These are phyloP conservation scores for Pangasius macronema DNA, from an alignment of 2,797 vertebrate species.

Conservation along the genomic window DNA sequence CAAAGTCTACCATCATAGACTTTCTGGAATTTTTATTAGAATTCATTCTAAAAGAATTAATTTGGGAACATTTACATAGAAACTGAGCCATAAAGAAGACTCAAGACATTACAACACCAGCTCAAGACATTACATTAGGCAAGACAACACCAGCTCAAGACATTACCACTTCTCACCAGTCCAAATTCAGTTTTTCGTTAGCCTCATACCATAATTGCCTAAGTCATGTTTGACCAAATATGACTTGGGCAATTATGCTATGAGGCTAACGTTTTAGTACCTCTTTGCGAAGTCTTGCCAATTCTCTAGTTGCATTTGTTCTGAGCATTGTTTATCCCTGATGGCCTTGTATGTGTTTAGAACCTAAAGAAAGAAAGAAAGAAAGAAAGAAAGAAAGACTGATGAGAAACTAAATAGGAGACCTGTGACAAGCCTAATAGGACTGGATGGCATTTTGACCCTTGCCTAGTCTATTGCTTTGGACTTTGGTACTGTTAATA, in stretches of 20 bases:
- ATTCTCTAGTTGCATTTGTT: neutral
- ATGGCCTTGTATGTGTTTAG: neutral
- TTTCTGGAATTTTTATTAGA: too few species aligned
- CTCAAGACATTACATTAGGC: too few species aligned
- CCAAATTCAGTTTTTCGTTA: constrained; percentile 4
- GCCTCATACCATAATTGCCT: too few species aligned
- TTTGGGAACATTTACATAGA: neutral
- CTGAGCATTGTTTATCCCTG: neutral
- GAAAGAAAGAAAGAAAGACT: too few species aligned
- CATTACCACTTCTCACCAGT: neutral
- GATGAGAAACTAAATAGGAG: too few species aligned
- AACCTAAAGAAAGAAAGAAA: too few species aligned
- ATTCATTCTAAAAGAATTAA: neutral
- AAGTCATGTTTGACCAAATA: too few species aligned
- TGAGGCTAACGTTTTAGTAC: too few species aligned
- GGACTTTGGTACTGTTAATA: neutral
- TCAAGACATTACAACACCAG: neutral
- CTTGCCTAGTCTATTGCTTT: neutral
- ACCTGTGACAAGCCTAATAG: too few species aligned
- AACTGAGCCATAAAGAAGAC: neutral
- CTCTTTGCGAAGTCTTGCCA: neutral
- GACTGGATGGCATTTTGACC: neutral
- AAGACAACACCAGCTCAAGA: neutral
- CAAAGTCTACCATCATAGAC: too few species aligned
- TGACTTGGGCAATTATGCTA: too few species aligned